Conservation (phyloP, 2,113 vertebrate genomes). For the Petaurus breviceps region DNA sequence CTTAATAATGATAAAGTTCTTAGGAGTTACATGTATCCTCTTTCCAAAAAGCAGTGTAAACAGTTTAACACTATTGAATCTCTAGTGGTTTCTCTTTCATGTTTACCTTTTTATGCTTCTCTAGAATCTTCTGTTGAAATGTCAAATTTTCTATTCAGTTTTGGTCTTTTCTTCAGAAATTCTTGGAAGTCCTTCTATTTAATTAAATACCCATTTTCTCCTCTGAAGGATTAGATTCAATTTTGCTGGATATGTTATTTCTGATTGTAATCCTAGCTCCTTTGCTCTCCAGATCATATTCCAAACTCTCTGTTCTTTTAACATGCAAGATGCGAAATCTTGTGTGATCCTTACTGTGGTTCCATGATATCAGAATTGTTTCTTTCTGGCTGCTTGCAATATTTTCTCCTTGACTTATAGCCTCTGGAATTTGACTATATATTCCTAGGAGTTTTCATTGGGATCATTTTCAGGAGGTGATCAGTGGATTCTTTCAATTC, state of each 20-base stretch:
- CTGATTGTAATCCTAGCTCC: background rate
- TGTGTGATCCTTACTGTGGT: background rate
- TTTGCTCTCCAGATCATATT: background rate
- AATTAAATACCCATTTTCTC: background rate
- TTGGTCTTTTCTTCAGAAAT: background rate
- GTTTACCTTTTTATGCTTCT: background rate
- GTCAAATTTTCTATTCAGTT: background rate
- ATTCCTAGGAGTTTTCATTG: background rate
- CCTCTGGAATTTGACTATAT: background rate
- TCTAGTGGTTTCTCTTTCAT: background rate
- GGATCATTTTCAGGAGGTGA: background rate
- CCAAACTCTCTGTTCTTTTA: background rate
- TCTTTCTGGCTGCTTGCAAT: background rate
- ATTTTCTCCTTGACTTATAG: background rate
- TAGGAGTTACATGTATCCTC: too few species aligned
- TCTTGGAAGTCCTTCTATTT: background rate
- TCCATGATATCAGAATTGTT: background rate
- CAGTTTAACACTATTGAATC: background rate
- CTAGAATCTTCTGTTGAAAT: background rate
- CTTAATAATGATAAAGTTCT: too few species aligned
- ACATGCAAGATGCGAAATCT: background rate
- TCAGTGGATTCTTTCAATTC: too few species aligned
- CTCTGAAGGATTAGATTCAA: background rate
- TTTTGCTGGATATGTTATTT: background rate
- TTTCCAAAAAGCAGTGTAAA: background rate